Percentiles rank a stretch among this genome's conserved stretches.
Conservation (phyloP, 2,113 vertebrate genomes). For the Heterotilapia buettikoferi region DNA sequence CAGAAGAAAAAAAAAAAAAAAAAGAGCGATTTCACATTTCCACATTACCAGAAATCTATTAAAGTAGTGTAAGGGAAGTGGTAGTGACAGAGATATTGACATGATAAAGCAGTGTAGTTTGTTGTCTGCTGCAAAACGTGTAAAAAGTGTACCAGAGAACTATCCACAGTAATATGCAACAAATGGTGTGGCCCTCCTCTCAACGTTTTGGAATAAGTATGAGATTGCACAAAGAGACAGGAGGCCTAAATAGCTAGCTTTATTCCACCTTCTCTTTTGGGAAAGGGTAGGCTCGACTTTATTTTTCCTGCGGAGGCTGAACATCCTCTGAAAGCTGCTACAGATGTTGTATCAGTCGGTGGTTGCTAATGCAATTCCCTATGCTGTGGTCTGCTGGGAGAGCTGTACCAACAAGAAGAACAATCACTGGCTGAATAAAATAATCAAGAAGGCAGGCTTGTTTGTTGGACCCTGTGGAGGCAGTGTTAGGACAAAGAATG, state of each 20-base stretch:
- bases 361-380: not conserved
- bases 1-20: not conserved
- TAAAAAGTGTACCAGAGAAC: not conserved
- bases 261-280: not conserved
- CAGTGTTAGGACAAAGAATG: not conserved
- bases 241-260: not conserved
- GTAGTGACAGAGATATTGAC: not conserved
- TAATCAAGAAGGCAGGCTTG: not conserved
- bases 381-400: not conserved
- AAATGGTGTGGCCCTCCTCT: not conserved
- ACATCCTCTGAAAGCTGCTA: not conserved
- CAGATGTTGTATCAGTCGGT: not conserved
- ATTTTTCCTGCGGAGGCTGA: not conserved
- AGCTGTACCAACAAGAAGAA: not conserved
- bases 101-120: not conserved
- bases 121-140: not conserved
- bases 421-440: not conserved
- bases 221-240: not conserved
- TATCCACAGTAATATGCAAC: not conserved
- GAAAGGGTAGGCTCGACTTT: not conserved
- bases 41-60: not conserved
- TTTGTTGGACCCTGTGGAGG: not conserved
- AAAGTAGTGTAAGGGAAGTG: not conserved
- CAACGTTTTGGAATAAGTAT: not conserved
- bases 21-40: not conserved